Percentiles rank a stretch among this genome's conserved stretches.
phyloP scores from a whole-genome alignment of 2,113 vertebrate genomes.

The Pimephales promelas region DNA sequence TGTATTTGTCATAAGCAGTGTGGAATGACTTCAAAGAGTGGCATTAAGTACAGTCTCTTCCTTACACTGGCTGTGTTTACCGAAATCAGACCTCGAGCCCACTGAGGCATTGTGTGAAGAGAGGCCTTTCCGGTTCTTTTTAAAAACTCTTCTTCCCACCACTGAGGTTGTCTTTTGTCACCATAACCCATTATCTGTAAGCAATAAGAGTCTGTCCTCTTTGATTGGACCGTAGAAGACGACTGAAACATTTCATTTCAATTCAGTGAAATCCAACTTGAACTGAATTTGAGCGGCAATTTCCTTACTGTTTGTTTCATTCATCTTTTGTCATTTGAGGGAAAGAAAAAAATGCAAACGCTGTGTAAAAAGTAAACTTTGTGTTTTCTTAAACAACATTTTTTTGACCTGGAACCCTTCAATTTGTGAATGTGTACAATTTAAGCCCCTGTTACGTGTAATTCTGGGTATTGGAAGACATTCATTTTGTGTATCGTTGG shows the following conservation, averaged over 20 bases:
- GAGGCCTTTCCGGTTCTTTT: slow-evolving; percentile 62
- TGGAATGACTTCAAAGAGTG: slow-evolving; percentile 66
- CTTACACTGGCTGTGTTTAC: slow-evolving; percentile 68
- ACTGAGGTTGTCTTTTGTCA: slow-evolving; percentile 64
- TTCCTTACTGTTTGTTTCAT: no score
- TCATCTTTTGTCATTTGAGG: no score
- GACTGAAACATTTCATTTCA: background rate
- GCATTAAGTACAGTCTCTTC: slow-evolving; percentile 56
- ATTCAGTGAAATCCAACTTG: no score
- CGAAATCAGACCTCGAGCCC: slow-evolving; percentile 60
- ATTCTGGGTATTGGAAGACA: no score
- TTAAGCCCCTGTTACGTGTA: no score
- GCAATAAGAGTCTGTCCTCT: slow-evolving; percentile 52
- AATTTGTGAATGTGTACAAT: no score
- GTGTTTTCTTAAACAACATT: no score
- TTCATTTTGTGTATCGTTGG: no score
- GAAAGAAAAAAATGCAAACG: no score
- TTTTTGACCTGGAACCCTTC: no score
- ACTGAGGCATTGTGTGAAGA: slow-evolving; percentile 64
- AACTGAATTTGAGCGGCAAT: no score
- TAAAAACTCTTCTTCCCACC: slow-evolving; percentile 50
- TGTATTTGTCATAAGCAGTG: slow-evolving; percentile 69
- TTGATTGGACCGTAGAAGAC: background rate
- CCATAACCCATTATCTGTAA: slow-evolving; percentile 70
- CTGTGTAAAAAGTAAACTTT: no score